phyloP scores from a whole-genome alignment of 2,113 vertebrate species.

The Polyodon spathula region DNA sequence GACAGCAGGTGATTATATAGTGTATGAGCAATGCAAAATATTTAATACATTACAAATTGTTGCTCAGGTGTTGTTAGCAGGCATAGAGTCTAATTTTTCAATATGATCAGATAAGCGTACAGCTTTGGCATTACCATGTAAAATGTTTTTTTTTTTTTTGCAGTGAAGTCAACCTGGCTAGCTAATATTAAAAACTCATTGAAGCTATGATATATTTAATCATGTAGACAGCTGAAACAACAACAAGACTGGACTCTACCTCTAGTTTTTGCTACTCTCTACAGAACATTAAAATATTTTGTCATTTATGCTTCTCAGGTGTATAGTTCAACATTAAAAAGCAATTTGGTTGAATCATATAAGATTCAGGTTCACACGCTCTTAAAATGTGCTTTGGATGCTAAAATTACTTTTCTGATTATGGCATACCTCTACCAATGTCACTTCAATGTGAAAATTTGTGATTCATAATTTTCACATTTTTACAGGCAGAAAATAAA shows the following conservation, averaged over 20 bases:
- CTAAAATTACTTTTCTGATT: constrained; percentile 10
- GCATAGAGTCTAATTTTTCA: no score
- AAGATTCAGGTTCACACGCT: constrained; percentile 7
- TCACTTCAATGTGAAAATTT: no score
- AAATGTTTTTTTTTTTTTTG: no score
- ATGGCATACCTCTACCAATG: neutral
- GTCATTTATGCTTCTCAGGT: constrained; percentile 8
- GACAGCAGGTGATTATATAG: no score
- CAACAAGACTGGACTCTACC: constrained; percentile 9
- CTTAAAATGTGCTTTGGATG: constrained; percentile 1
- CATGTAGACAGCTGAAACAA: constrained; percentile 1
- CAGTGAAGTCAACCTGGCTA: constrained; percentile 3
- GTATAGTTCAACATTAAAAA: constrained; percentile 9
- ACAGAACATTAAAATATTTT: neutral
- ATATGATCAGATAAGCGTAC: no score
- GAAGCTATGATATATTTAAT: constrained; percentile 12
- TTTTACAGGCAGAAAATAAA: no score
- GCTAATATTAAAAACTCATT: constrained; percentile 1
- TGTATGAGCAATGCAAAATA: no score
- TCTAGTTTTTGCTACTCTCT: constrained; percentile 5
- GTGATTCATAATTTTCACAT: no score
- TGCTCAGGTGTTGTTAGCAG: no score
- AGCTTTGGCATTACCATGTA: no score
- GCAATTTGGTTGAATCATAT: constrained; percentile 4
- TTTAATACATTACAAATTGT: no score